phyloP scores from a whole-genome alignment of 1,140 invertebrate genomes.

The Pteromalus puparum region DNA sequence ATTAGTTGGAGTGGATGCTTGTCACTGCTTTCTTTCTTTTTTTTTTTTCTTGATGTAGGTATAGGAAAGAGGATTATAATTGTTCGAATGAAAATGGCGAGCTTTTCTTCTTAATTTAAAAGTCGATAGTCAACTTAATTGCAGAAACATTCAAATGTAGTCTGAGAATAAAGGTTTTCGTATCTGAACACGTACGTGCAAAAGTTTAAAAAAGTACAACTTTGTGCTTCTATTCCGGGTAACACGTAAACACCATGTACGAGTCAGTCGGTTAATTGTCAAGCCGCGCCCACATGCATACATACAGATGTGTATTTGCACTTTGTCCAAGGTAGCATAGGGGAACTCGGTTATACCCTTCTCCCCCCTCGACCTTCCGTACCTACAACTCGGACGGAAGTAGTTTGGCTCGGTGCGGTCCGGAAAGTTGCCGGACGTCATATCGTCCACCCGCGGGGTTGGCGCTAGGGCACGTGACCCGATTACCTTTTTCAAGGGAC shows the following conservation, averaged over 20 bases:
- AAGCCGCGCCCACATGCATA: background rate
- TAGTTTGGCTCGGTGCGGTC: constrained; percentile 29
- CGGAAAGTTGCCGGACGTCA: constrained; percentile 36
- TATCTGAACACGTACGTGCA: no score
- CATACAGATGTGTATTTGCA: constrained; percentile 13
- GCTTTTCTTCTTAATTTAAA: background rate
- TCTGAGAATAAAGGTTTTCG: no score
- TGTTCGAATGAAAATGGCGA: no score
- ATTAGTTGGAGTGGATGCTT: no score
- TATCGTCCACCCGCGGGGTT: background rate
- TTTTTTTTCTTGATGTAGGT: no score
- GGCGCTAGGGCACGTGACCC: background rate
- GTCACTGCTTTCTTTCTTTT: no score
- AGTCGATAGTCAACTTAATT: background rate
- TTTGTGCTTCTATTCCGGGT: background rate
- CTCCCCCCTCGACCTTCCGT: background rate
- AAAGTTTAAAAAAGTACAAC: background rate
- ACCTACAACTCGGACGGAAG: constrained; percentile 22
- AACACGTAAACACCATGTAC: background rate
- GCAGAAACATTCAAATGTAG: no score
- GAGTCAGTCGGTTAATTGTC: constrained; percentile 15
- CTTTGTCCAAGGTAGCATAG: background rate
- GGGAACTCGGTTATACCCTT: constrained; percentile 21
- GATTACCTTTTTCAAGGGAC: background rate
- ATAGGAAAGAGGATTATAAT: no score